Conservation (phyloP, 2,888 invertebrate genomes). For the Nasonovia ribisnigri region DNA sequence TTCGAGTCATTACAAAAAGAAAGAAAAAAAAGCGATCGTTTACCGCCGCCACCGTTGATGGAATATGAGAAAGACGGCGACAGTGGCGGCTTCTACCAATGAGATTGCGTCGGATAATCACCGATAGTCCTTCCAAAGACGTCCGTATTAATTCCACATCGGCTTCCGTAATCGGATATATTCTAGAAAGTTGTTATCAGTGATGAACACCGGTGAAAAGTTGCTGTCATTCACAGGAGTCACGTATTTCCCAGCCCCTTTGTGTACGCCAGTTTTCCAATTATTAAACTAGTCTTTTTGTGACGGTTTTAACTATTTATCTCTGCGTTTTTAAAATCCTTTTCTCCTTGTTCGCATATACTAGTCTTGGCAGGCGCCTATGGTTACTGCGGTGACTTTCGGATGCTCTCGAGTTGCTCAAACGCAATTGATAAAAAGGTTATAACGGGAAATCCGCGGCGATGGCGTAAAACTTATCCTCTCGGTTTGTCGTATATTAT, state of each 20-base stretch:
- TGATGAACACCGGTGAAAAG: conserved; percentile 55
- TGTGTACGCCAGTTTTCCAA: conserved; percentile 53
- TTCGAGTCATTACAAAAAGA: conserved; percentile 46
- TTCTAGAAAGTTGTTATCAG: conserved; percentile 55
- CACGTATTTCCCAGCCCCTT: conserved; percentile 48
- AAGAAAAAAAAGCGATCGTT: conserved; percentile 33
- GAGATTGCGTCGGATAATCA: conserved; percentile 52
- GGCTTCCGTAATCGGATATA: conserved; percentile 56
- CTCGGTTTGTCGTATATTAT: background rate
- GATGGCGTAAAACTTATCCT: background rate
- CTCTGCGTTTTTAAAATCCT: conserved; percentile 35
- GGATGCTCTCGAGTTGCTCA: background rate
- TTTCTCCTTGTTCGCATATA: background rate
- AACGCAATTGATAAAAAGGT: background rate
- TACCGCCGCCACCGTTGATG: background rate
- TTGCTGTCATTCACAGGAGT: conserved; percentile 58
- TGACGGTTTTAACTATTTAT: conserved; percentile 53
- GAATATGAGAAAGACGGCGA: conserved; percentile 4
- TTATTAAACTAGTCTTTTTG: conserved; percentile 53
- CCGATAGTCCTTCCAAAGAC: conserved; percentile 31
- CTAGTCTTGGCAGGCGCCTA: background rate
- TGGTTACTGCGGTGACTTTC: background rate
- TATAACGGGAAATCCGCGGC: background rate
- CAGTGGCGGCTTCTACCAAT: conserved; percentile 10
- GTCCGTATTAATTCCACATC: conserved; percentile 47